Evolutionary conservation across 2,888 invertebrate genomes (phyloP).

Genomic region (Trimorus sp.): DNA sequence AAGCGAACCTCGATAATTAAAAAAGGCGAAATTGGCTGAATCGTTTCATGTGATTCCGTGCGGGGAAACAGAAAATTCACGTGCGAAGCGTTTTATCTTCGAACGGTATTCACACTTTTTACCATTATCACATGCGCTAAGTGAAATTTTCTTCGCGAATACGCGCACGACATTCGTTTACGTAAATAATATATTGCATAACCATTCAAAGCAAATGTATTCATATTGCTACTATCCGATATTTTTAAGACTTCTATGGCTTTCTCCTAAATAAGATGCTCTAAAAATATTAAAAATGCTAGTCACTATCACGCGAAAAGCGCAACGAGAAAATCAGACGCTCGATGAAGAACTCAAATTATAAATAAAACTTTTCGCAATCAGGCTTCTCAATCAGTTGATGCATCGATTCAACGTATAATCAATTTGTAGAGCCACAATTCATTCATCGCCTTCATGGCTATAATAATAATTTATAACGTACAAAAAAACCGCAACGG

Average conservation of each 20-base stretch:
- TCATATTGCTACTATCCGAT: slow-evolving; percentile 62
- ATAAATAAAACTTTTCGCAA: too few species aligned
- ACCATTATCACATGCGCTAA: slow-evolving; percentile 38
- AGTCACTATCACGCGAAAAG: slow-evolving; percentile 24
- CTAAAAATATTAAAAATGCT: slow-evolving; percentile 56
- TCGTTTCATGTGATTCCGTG: neutral
- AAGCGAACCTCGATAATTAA: too few species aligned
- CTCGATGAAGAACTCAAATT: neutral
- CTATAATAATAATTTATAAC: too few species aligned
- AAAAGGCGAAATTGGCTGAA: neutral
- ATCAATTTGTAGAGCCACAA: too few species aligned
- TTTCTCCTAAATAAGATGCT: slow-evolving; percentile 56
- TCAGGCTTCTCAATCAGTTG: too few species aligned
- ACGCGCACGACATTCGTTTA: slow-evolving; percentile 55
- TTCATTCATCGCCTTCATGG: too few species aligned
- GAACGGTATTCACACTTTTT: slow-evolving; percentile 39
- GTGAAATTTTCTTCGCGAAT: slow-evolving; percentile 40
- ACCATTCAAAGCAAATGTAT: slow-evolving; percentile 58
- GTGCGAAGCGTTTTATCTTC: slow-evolving; percentile 29
- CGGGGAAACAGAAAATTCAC: slow-evolving; percentile 29
- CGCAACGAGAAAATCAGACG: slow-evolving; percentile 5
- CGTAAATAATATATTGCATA: slow-evolving; percentile 61
- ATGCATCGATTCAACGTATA: too few species aligned
- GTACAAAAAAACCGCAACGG: too few species aligned
- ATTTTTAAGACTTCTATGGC: slow-evolving; percentile 59